Evolutionary conservation across 1,140 invertebrate genomes (phyloP), one percentile per base, ranked within the genome.

Genomic region (Acyrthosiphon pisum): DNA sequence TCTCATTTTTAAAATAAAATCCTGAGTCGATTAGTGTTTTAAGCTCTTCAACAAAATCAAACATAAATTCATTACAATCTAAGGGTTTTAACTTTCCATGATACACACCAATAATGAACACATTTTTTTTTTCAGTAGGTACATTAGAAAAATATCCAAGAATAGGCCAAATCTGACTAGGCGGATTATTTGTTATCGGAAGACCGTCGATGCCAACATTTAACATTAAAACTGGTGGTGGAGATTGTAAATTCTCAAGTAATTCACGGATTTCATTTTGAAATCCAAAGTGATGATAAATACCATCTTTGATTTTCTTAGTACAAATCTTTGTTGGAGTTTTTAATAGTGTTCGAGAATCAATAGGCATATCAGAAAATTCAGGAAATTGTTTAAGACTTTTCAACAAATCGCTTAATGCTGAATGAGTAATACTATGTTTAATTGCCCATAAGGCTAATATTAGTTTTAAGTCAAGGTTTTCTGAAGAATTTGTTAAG

Each of bases 101-200:
- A 87, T 87, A 87, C 22, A 44, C 84, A 87, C 84, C 23, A 87
- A 87, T 87, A 30, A 87, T 46, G 30, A 87, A 87, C 2, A 87
- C 23, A 87, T 44, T 46, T n/a, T 22, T 11, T 2, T 48, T 87
- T 48, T 30, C 23, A 48, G 9, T 11, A 30, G 8, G 8, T 46
- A 87, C 46, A 23, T 87, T 87, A 14, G 86, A 20, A 60, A 76
- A 93, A 26, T 76, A 93, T 44, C 84, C 84, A 7, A 86, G 84
- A 86, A 86, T 86, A 44, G 86, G 26, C 86, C 26, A 48, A 18
- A 87, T n/a, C 35, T 87, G 46, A 48, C 86, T 87, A 46, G 86
- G 86, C 8, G 26, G 86, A 48, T 87, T 87, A 46, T 14, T 30
- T 26, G 11, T 87, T 14, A 86, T 44, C 26, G 84, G 37, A 26